phyloP scores from a whole-genome alignment of 2,888 invertebrate species.

The Melanchra persicariae region DNA sequence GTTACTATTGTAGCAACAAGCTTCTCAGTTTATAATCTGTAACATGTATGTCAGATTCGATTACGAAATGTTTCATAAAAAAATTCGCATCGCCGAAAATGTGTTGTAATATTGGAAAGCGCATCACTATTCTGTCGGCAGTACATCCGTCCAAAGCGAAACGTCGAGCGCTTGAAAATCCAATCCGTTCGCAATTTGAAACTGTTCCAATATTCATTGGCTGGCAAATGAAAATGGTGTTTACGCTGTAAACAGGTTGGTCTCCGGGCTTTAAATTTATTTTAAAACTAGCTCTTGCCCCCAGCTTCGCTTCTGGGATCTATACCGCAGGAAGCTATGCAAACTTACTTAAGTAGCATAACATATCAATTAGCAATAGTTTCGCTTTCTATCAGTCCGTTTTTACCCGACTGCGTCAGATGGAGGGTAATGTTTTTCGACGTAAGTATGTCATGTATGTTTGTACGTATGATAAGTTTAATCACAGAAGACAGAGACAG shows the following conservation, averaged over 20 bases:
- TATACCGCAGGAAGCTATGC: not conserved
- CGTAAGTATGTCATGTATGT: no score
- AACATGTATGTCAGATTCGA: not conserved
- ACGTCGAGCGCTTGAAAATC: constrained; percentile 31
- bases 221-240: constrained; percentile 38
- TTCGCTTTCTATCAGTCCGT: no score
- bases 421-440: no score
- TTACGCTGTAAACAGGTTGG: constrained; percentile 19
- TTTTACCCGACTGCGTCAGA: no score
- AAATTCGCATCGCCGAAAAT: constrained; percentile 38
- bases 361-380: no score
- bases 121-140: constrained; percentile 49
- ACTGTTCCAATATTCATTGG: constrained; percentile 49
- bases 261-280: not conserved
- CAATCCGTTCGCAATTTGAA: constrained; percentile 52
- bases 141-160: constrained; percentile 51
- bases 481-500: no score
- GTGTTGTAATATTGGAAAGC: constrained; percentile 55
- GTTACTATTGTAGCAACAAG: not conserved
- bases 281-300: not conserved
- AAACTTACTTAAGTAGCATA: no score
- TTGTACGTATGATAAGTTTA: no score
- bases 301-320: not conserved
- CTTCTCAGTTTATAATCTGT: not conserved
- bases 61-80: constrained; percentile 20